Conservation (phyloP, 2,113 vertebrate species). For the Strix uralensis region DNA sequence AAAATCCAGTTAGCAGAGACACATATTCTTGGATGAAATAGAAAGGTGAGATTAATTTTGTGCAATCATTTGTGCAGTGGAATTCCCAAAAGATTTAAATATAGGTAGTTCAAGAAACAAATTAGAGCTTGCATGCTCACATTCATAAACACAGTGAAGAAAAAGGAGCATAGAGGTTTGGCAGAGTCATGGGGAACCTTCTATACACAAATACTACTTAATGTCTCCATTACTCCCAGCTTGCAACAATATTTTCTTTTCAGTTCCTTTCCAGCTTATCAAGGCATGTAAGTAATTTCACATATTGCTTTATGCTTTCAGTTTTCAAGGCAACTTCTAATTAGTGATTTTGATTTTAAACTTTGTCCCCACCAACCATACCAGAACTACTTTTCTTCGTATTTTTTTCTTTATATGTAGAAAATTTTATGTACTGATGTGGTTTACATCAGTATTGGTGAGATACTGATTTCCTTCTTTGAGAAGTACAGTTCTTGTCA, state of each 20-base stretch:
- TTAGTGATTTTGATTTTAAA: not conserved
- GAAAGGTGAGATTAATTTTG: not conserved
- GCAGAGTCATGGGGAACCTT: not conserved
- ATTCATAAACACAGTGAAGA: not conserved
- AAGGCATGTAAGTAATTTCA: not conserved
- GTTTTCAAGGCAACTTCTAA: not conserved
- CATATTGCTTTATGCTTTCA: not conserved
- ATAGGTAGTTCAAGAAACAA: not conserved
- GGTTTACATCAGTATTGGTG: not conserved
- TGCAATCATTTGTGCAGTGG: not conserved
- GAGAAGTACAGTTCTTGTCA: not conserved
- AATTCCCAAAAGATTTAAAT: not conserved
- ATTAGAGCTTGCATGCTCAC: not conserved
- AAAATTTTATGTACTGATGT: not conserved
- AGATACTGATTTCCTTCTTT: not conserved
- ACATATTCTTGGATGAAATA: not conserved
- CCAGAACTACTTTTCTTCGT: not conserved
- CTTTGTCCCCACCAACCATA: not conserved
- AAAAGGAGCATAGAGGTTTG: not conserved
- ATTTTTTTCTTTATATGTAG: not conserved
- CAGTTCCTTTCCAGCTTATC: not conserved
- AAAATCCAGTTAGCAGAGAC: not conserved
- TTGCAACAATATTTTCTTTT: not conserved
- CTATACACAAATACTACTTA: not conserved
- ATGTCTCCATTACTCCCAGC: not conserved